These are phyloP conservation scores for Hiodon tergisus DNA, from an alignment of 2,113 vertebrate genomes.

Conservation along the genomic window DNA sequence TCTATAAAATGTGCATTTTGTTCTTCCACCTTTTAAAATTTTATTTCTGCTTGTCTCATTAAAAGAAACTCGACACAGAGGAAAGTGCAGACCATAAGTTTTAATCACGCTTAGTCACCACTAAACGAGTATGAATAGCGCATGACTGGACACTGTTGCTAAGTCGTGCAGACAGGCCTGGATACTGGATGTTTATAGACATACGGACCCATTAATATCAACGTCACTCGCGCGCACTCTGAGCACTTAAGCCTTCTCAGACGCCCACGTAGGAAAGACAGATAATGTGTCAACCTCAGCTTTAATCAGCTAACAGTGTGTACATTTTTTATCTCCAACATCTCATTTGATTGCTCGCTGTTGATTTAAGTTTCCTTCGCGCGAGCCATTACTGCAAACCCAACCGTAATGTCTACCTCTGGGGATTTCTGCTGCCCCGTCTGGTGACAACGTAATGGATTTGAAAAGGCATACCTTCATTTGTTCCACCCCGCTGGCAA, in stretches of 20 bases:
- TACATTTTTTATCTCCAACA: constrained; percentile 49
- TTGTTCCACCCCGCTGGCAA: constrained; percentile 49
- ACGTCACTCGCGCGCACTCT: constrained; percentile 41
- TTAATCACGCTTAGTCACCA: not conserved
- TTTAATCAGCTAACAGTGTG: constrained; percentile 68
- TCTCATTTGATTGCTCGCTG: constrained; percentile 55
- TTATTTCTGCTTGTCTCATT: not conserved
- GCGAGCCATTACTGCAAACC: constrained; percentile 41
- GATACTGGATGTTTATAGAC: constrained; percentile 40
- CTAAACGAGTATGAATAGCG: not conserved
- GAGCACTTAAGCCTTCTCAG: not conserved
- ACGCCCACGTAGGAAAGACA: constrained; percentile 45
- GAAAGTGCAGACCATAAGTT: not conserved
- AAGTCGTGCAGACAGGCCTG: constrained; percentile 38
- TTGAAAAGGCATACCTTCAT: constrained; percentile 54
- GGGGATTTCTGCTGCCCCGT: constrained; percentile 31
- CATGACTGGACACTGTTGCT: constrained; percentile 33
- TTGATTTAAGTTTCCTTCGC: constrained; percentile 42
- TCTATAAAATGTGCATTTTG: not conserved
- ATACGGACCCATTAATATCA: constrained; percentile 57
- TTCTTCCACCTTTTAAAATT: not conserved
- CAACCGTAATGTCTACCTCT: constrained; percentile 34
- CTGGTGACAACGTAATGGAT: constrained; percentile 59
- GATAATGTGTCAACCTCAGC: constrained; percentile 47
- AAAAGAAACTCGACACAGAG: not conserved